Percentiles rank a stretch among this genome's conserved stretches.
phyloP scores from a whole-genome alignment of 2,113 vertebrate species.

The Ifrita kowaldi region DNA sequence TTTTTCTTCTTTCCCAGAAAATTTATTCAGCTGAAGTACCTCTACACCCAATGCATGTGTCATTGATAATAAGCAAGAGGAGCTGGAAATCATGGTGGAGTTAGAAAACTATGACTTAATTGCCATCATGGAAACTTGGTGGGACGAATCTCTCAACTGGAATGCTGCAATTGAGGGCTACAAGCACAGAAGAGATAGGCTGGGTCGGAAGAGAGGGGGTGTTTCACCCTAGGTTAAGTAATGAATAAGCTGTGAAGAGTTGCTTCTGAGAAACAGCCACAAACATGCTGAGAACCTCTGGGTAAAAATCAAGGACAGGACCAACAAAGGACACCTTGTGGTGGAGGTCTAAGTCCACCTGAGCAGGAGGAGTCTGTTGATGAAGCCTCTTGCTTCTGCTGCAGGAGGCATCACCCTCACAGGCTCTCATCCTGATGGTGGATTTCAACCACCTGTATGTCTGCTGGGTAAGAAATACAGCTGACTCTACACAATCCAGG shows the following conservation, averaged over 20 bases:
- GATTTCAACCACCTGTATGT: background rate
- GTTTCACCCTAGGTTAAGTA: background rate
- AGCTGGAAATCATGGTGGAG: background rate
- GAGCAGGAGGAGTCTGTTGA: background rate
- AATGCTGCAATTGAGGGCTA: background rate
- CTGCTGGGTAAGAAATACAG: background rate
- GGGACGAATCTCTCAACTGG: background rate
- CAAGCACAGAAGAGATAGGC: background rate
- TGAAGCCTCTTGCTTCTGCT: background rate
- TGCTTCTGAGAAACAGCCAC: background rate
- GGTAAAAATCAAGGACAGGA: background rate
- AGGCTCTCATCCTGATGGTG: background rate
- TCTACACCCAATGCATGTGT: background rate
- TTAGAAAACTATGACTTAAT: background rate
- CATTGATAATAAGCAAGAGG: background rate
- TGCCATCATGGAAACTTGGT: background rate
- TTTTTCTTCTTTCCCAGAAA: background rate
- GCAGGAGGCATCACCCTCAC: background rate
- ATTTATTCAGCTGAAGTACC: background rate
- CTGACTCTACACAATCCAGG: background rate
- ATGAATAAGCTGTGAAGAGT: background rate
- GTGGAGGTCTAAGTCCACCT: background rate
- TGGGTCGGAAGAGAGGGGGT: background rate
- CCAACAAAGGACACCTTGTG: rapidly evolving
- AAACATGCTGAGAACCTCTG: background rate